A percentile compares a stretch with the other conserved stretches of the same genome.
Evolutionary conservation across 1,140 invertebrate genomes (phyloP).

Genomic region (Acromyrmex heyeri): DNA sequence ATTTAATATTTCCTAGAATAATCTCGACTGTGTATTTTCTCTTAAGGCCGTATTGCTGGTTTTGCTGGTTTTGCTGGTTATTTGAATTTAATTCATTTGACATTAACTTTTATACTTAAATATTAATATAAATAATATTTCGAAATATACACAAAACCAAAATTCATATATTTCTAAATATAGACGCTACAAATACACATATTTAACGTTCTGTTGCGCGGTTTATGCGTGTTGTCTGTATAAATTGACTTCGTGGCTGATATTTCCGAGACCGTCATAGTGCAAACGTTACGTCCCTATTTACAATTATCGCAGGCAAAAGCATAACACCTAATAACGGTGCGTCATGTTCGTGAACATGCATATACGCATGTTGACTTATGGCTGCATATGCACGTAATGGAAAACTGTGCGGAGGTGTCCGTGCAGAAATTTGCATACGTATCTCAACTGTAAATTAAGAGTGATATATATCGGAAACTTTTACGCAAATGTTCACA

Average conservation of each 20-base stretch:
- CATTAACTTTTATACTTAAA: not conserved
- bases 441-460: constrained; percentile 41
- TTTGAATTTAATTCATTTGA: not conserved
- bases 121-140: no score
- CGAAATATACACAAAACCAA: not conserved
- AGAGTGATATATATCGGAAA: not conserved
- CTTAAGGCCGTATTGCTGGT: no score
- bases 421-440: constrained; percentile 27
- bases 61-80: no score
- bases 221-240: not conserved
- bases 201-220: not conserved
- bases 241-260: not conserved
- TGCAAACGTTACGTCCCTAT: not conserved
- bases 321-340: constrained; percentile 28
- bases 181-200: not conserved
- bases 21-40: not conserved
- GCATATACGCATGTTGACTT: constrained; percentile 36
- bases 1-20: not conserved
- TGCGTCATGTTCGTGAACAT: constrained; percentile 31
- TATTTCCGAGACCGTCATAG: not conserved
- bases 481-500: not conserved
- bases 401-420: not conserved
- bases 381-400: not conserved
- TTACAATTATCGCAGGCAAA: constrained; percentile 15
- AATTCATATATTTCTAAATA: not conserved